Evolutionary conservation across 2,888 invertebrate species (phyloP).

Genomic region (Taphrorychus bicolor): DNA sequence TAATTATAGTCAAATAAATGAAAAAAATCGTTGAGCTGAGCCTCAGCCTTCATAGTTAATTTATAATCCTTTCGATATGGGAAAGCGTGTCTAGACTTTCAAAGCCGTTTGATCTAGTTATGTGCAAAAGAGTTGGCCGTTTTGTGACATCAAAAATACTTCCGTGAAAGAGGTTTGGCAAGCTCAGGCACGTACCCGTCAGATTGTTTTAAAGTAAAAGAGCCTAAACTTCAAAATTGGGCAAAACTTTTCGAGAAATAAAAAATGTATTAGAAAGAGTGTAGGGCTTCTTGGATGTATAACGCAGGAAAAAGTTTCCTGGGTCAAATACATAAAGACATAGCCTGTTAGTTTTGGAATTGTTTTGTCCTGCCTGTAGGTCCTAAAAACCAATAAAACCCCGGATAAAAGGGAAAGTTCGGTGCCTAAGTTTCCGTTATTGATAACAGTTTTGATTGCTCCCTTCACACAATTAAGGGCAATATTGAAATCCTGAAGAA

Average conservation of each 20-base stretch:
- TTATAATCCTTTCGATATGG: neutral
- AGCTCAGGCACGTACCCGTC: slow-evolving; percentile 37
- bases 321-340: neutral
- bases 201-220: slow-evolving; percentile 42
- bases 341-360: neutral
- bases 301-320: neutral
- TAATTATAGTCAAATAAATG: too few species aligned
- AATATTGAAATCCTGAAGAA: neutral
- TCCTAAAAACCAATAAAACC: neutral
- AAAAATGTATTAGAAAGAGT: slow-evolving; percentile 32
- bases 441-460: neutral
- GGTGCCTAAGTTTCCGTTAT: neutral
- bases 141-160: slow-evolving; percentile 33
- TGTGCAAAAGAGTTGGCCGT: slow-evolving; percentile 14
- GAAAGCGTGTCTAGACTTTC: neutral
- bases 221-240: slow-evolving; percentile 41
- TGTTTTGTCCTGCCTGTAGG: neutral
- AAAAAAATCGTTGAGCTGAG: too few species aligned
- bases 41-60: neutral
- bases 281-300: slow-evolving; percentile 4
- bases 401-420: neutral
- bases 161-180: slow-evolving; percentile 28
- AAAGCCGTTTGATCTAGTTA: neutral
- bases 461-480: too few species aligned
- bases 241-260: slow-evolving; percentile 31